Base-by-base conservation (phyloP, 1,140 invertebrate species). In the Pseudomyrmex pallidus region DNA sequence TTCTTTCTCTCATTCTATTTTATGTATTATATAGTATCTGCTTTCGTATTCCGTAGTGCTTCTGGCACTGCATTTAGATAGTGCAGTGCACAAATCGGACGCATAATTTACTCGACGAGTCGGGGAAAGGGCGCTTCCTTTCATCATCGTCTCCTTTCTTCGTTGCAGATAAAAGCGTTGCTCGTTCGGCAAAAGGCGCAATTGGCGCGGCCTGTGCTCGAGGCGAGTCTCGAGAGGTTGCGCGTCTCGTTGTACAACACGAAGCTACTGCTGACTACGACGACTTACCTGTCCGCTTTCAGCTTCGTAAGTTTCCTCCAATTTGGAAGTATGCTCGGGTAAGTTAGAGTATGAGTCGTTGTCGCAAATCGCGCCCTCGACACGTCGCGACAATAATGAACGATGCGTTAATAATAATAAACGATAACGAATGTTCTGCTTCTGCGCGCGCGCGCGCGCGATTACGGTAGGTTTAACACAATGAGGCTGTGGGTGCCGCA, bases 401-500 rank as follows among this genome's bases (percentile, higher is more conserved):
- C 5, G 4, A 17, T 8, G n/a, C 15, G 25, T 35, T 8, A 15
- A 25, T 25, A n/a, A n/a, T 17, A 3, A 22, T 57, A 3, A 2
- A 35, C 2, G n/a, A 15, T 48, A 7, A 74, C 48, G 13, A 25
- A 22, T 12, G 13, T 5, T 44, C 1, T 20, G n/a, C 17, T 8
- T 7, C 48, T n/a, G n/a, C n/a, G n/a, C n/a, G n/a, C n/a, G n/a
- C n/a, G n/a, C n/a, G n/a, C n/a, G n/a, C n/a, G n/a, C 77, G 22
- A 59, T 78, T 17, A 67, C 68, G 50, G 1, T 77, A 94, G 94
- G 74, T 92, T 94, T 74, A 92, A 94, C 64, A 91, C 91, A 12
- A 92, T 94, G 92, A 92, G 94, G 80, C 85, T 94, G 9, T 95
- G 94, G 94, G 91, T 94, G 1, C 94, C 94, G 50, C 93, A 94